These are phyloP conservation scores for Catharus minimus DNA, from an alignment of 2,113 vertebrate genomes.

Conservation along the genomic window DNA sequence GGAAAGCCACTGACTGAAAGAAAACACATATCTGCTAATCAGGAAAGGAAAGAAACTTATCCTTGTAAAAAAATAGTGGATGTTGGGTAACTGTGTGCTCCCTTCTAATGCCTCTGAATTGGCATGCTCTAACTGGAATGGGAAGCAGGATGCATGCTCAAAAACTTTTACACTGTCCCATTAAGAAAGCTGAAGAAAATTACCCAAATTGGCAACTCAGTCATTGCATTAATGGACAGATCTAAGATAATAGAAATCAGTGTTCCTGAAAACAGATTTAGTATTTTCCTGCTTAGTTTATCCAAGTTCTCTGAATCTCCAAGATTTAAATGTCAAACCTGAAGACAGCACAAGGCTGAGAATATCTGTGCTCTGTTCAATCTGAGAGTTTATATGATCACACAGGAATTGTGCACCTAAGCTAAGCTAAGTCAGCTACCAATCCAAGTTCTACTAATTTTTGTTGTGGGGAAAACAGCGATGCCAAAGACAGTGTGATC, in stretches of 20 bases:
- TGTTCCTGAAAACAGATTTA: neutral
- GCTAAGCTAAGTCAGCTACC: neutral
- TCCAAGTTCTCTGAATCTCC: neutral
- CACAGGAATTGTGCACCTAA: neutral
- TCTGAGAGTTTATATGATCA: neutral
- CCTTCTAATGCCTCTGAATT: neutral
- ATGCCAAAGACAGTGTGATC: neutral
- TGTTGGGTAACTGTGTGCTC: neutral
- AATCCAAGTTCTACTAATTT: neutral
- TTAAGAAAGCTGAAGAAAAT: neutral
- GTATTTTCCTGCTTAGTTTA: neutral
- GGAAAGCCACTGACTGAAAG: conserved; percentile 39
- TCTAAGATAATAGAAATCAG: neutral
- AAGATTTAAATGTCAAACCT: neutral
- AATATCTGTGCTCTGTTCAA: neutral
- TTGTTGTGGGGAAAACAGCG: neutral
- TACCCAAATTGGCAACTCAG: neutral
- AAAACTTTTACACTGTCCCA: neutral
- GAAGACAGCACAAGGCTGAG: neutral
- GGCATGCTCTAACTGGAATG: neutral
- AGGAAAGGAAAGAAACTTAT: neutral
- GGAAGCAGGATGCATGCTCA: neutral
- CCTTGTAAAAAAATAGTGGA: neutral
- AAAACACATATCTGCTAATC: neutral
- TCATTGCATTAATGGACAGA: neutral